A percentile compares a stretch with the other conserved stretches of the same genome.
Conservation (phyloP, 2,113 vertebrate species). For the Rhabdomys dilectus region DNA sequence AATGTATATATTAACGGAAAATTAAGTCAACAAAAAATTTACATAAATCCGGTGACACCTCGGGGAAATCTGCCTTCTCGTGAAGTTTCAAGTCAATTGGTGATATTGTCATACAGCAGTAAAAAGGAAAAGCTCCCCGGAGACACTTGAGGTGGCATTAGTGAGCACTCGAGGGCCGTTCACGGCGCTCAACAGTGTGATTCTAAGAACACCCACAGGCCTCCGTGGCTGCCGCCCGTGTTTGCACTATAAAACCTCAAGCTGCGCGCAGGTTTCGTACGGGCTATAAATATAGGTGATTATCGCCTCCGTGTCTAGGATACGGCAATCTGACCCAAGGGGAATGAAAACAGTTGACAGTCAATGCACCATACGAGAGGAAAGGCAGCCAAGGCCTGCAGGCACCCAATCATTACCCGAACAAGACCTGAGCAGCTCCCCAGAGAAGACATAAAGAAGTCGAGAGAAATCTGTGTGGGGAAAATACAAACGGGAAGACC, state of each 20-base stretch:
- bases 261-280: slow-evolving; percentile 59
- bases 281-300: slow-evolving; percentile 76
- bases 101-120: not conserved
- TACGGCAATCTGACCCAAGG: slow-evolving; percentile 50
- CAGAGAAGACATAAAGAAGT: slow-evolving; percentile 21
- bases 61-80: slow-evolving; percentile 17
- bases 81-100: not conserved
- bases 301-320: slow-evolving; percentile 70
- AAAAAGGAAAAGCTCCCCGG: slow-evolving; percentile 54
- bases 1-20: not conserved
- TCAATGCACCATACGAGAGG: not conserved
- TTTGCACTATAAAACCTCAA: slow-evolving; percentile 65
- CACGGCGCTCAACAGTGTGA: slow-evolving; percentile 33
- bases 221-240: slow-evolving; percentile 42
- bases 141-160: slow-evolving; percentile 54
- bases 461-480: slow-evolving; percentile 17
- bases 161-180: slow-evolving; percentile 61
- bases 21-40: slow-evolving; percentile 50
- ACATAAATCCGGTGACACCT: not conserved
- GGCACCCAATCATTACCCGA: slow-evolving; percentile 55
- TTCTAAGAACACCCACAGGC: slow-evolving; percentile 66
- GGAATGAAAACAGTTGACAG: slow-evolving; percentile 58
- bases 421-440: not conserved
- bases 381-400: not conserved
- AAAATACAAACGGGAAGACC: not conserved